These are phyloP conservation scores for Selenia dentaria DNA, from an alignment of 2,888 invertebrate genomes.

Conservation along the genomic window DNA sequence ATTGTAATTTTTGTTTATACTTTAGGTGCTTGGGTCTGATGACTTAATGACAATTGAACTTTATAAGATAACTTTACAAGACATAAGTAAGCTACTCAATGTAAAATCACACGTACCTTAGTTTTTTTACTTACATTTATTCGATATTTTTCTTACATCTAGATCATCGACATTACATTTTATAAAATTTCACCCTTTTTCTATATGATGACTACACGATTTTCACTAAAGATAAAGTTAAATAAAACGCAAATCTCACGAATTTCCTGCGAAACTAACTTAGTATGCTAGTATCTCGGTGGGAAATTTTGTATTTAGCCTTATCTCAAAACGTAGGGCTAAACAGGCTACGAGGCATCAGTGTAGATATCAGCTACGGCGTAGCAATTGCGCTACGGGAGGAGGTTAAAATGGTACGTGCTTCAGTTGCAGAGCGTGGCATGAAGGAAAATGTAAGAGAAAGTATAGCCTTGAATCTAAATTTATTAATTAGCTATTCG, in stretches of 20 bases:
- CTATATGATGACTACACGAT: conserved; percentile 1
- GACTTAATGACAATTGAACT: no score
- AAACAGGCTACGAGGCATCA: conserved; percentile 52
- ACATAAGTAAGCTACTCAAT: no score
- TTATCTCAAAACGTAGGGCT: conserved; percentile 61
- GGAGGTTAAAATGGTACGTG: conserved; percentile 60
- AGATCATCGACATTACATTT: no score
- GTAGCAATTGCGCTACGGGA: conserved; percentile 49
- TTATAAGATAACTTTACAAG: no score
- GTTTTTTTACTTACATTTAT: no score
- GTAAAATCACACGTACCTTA: no score
- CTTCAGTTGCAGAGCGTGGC: conserved; percentile 45
- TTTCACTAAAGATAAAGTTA: conserved; percentile 19
- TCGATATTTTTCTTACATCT: no score
- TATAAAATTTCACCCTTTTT: no score
- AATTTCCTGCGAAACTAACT: conserved; percentile 32
- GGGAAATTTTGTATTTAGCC: conserved; percentile 58
- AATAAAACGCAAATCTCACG: conserved; percentile 25
- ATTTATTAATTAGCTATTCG: no score
- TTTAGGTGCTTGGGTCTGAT: no score
- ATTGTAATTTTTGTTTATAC: no score
- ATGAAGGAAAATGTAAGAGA: conserved; percentile 1
- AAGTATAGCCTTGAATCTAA: no score
- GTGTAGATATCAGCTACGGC: conserved; percentile 50
- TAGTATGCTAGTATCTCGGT: conserved; percentile 63